Evolutionary conservation across 2,797 vertebrate genomes (phyloP).

Genomic region (Galaxias olidus): DNA sequence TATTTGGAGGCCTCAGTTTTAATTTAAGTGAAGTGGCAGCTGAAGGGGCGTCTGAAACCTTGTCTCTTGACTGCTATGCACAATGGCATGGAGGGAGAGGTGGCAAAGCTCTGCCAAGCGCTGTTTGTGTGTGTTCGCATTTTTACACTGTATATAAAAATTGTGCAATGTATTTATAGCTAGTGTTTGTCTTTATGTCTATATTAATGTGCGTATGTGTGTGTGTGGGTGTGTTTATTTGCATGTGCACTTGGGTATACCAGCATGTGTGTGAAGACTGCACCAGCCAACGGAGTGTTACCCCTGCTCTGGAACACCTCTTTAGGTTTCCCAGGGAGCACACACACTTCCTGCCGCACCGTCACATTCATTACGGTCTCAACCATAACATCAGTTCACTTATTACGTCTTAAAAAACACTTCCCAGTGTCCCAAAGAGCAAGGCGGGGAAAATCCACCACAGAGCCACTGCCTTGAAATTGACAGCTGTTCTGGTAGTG

Average conservation of each 20-base stretch:
- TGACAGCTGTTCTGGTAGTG: constrained; percentile 83
- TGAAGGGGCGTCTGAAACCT: constrained; percentile 64
- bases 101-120: constrained; percentile 53
- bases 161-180: constrained; percentile 16
- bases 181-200: background rate
- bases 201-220: constrained; percentile 3
- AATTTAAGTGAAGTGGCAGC: constrained; percentile 89
- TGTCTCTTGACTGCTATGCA: constrained; percentile 74
- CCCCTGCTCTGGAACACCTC: constrained; percentile 59
- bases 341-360: constrained; percentile 57
- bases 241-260: constrained; percentile 1
- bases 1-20: constrained; percentile 88
- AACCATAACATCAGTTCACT: constrained; percentile 75
- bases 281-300: constrained; percentile 41
- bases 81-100: constrained; percentile 58
- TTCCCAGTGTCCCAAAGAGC: constrained; percentile 72
- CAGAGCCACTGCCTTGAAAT: constrained; percentile 81
- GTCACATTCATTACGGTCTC: constrained; percentile 72
- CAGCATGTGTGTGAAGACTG: constrained; percentile 15
- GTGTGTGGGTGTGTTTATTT: constrained; percentile 18
- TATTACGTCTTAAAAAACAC: constrained; percentile 78
- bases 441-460: constrained; percentile 69
- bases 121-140: constrained; percentile 28
- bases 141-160: constrained; percentile 20
- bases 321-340: constrained; percentile 64